A percentile compares a stretch with the other conserved stretches of the same genome.
Conservation (phyloP, 2,113 vertebrate species). For the Nyctereutes procyonoides region DNA sequence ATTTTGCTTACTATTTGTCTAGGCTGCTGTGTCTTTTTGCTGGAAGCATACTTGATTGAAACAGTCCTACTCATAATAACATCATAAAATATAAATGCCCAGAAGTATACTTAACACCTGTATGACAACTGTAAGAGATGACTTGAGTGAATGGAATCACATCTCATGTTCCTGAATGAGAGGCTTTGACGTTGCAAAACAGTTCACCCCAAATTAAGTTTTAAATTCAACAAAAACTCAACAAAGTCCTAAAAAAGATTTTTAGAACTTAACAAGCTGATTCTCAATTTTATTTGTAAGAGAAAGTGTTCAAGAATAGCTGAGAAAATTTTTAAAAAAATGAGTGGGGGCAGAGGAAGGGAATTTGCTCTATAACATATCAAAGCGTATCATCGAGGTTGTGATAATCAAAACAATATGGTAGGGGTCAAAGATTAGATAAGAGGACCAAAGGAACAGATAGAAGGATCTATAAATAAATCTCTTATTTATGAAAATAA, state of each 20-base stretch:
- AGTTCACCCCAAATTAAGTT: conserved; percentile 42
- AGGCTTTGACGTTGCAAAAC: background rate
- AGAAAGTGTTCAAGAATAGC: conserved; percentile 20
- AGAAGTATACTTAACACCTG: conserved; percentile 1
- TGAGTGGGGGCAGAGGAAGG: background rate
- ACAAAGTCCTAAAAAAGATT: background rate
- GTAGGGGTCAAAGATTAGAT: background rate
- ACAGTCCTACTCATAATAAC: background rate
- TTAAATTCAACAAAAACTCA: conserved; percentile 48
- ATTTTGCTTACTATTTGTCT: background rate
- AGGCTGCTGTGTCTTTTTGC: background rate
- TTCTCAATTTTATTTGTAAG: conserved; percentile 39
- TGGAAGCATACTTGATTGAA: background rate
- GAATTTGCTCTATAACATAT: background rate
- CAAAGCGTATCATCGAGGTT: conserved; percentile 11
- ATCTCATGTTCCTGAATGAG: background rate
- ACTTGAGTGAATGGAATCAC: background rate
- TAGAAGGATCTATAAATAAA: background rate
- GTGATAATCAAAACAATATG: conserved; percentile 22
- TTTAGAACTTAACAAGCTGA: background rate
- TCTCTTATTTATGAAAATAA: conserved; percentile 15
- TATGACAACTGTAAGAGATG: background rate
- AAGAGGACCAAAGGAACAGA: conserved; percentile 22
- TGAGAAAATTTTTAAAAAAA: background rate
- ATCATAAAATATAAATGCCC: background rate